Evolutionary conservation across 2,888 invertebrate species (phyloP).

Genomic region (Hydraecia micacea): DNA sequence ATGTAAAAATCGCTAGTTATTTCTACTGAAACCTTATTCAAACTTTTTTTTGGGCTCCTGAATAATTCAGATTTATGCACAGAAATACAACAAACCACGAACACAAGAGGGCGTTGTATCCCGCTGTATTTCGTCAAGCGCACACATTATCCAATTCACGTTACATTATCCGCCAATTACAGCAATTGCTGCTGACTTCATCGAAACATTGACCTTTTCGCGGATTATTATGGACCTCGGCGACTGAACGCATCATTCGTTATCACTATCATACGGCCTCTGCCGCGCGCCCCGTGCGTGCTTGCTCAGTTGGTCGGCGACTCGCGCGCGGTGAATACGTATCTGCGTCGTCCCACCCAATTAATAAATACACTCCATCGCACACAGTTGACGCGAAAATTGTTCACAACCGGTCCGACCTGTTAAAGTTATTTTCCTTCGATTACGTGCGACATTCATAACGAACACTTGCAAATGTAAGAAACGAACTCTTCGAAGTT

Average conservation of each 20-base stretch:
- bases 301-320: constrained; percentile 61
- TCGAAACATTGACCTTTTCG: constrained; percentile 88
- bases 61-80: constrained; percentile 11
- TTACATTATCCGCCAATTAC: constrained; percentile 68
- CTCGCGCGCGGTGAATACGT: constrained; percentile 65
- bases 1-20: not conserved
- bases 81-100: constrained; percentile 23
- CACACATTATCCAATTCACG: constrained; percentile 68
- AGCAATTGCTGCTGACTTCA: constrained; percentile 80
- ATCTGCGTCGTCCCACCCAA: constrained; percentile 45
- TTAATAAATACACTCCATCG: constrained; percentile 36
- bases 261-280: constrained; percentile 63
- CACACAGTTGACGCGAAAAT: constrained; percentile 56
- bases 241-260: constrained; percentile 67
- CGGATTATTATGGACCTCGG: constrained; percentile 75
- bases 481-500: constrained; percentile 62
- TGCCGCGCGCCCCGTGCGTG: constrained; percentile 70
- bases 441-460: constrained; percentile 71
- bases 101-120: constrained; percentile 48
- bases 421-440: constrained; percentile 63
- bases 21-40: constrained; percentile 2
- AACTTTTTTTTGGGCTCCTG: not conserved
- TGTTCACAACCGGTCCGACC: constrained; percentile 72
- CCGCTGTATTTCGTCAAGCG: constrained; percentile 61
- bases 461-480: constrained; percentile 65